Evolutionary conservation across 2,113 vertebrate species (phyloP).

Genomic region (Rostratula benghalensis): DNA sequence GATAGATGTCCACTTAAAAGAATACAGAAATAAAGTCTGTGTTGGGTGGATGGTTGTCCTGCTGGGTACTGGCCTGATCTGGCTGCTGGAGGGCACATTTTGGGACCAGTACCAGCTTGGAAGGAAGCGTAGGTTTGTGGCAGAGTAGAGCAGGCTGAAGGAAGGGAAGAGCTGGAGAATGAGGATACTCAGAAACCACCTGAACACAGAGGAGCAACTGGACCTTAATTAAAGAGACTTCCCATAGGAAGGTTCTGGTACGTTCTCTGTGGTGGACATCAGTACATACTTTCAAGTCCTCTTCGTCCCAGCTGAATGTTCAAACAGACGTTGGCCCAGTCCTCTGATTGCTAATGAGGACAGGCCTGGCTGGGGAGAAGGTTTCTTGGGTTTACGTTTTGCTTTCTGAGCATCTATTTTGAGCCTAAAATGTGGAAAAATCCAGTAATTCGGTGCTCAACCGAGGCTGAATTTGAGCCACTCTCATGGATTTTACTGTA

Average conservation of each 20-base stretch:
- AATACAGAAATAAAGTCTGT: accelerated
- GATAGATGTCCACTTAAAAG: neutral
- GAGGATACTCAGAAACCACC: neutral
- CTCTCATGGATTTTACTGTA: neutral
- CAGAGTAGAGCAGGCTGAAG: neutral
- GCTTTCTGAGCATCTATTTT: neutral
- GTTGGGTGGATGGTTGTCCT: neutral
- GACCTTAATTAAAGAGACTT: neutral
- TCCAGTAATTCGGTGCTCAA: neutral
- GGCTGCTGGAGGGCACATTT: neutral
- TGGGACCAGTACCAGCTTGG: neutral
- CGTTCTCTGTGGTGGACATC: neutral
- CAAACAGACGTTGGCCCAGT: neutral
- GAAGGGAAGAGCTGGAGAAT: neutral
- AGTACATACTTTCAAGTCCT: neutral
- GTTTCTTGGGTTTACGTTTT: neutral
- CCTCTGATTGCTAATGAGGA: accelerated
- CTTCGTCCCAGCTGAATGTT: accelerated
- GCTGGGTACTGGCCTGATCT: neutral
- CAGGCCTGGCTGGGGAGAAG: neutral
- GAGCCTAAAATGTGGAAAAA: neutral
- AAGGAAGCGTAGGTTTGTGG: neutral
- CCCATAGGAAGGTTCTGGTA: neutral
- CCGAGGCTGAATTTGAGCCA: neutral
- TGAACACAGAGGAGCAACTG: accelerated